A percentile compares a stretch with the other conserved stretches of the same genome.
These are phyloP conservation scores for Sebastes kiyomatsui DNA, from an alignment of 2,797 vertebrate species.

Conservation along the genomic window DNA sequence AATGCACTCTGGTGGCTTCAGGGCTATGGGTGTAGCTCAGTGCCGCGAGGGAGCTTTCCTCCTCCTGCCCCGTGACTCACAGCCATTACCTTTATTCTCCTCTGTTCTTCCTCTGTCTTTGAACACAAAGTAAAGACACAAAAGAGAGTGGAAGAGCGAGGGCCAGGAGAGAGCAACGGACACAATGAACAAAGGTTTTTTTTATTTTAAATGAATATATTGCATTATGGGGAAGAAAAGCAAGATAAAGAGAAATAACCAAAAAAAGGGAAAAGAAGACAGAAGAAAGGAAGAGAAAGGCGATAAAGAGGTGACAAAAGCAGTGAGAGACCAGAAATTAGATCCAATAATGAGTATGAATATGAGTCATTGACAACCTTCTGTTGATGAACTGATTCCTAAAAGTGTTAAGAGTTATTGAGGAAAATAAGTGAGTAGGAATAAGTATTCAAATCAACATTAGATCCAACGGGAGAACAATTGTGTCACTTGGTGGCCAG, in stretches of 20 bases:
- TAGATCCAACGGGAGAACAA: not conserved
- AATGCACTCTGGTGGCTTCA: constrained; percentile 66
- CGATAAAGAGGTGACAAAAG: constrained; percentile 1
- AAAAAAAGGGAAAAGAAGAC: not conserved
- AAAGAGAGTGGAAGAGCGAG: not conserved
- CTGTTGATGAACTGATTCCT: not conserved
- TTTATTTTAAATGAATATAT: not conserved
- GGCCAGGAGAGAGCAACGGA: not conserved
- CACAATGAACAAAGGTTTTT: not conserved
- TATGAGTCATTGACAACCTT: not conserved
- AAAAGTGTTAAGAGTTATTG: not conserved
- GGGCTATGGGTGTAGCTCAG: constrained; percentile 68
- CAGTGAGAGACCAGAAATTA: not conserved
- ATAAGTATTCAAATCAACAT: not conserved
- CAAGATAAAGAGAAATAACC: not conserved
- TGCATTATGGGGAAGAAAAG: not conserved
- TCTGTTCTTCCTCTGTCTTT: constrained; percentile 22
- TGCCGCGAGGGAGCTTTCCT: constrained; percentile 46
- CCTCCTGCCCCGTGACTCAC: constrained; percentile 30
- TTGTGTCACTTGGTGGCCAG: not conserved
- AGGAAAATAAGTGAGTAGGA: not conserved
- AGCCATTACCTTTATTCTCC: constrained; percentile 45
- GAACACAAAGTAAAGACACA: constrained; percentile 21
- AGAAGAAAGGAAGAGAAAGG: not conserved
- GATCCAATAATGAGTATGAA: not conserved